A percentile compares a stretch with the other conserved stretches of the same genome.
Evolutionary conservation across 2,888 invertebrate genomes (phyloP).

Genomic region (Chaetoderma sp.): DNA sequence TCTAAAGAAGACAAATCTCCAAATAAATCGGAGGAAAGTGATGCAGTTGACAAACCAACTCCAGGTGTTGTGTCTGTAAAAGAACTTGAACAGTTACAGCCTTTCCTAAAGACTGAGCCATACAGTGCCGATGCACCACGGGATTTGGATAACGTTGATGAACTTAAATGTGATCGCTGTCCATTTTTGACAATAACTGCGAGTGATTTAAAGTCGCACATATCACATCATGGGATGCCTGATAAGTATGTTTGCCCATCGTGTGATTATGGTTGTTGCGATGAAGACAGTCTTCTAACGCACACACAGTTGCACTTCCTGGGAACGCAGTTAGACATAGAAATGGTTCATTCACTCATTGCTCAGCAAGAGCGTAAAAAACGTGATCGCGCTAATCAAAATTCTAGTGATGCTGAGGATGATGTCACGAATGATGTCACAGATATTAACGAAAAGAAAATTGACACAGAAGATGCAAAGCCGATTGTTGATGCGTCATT

Average conservation of each 20-base stretch:
- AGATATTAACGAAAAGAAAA: not conserved
- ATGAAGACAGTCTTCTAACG: constrained; percentile 41
- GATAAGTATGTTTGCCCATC: constrained; percentile 49
- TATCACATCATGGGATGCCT: constrained; percentile 43
- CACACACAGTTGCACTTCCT: constrained; percentile 59
- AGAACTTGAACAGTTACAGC: not conserved
- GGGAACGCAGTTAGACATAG: constrained; percentile 43
- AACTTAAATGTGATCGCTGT: constrained; percentile 57
- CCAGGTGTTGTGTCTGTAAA: constrained; percentile 13
- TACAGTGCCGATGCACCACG: constrained; percentile 33
- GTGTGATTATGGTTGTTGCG: constrained; percentile 53
- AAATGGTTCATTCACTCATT: constrained; percentile 35
- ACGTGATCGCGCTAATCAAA: constrained; percentile 1
- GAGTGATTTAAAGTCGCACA: constrained; percentile 48
- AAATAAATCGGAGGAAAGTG: no score
- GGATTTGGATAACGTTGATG: constrained; percentile 17
- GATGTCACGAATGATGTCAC: not conserved
- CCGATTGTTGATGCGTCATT: no score
- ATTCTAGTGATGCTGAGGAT: not conserved
- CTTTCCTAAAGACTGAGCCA: constrained; percentile 34
- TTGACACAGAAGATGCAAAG: not conserved
- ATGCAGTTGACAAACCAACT: constrained; percentile 28
- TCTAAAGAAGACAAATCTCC: constrained; percentile 31
- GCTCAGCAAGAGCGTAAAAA: constrained; percentile 11
- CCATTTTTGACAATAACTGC: constrained; percentile 53